A percentile compares a stretch with the other conserved stretches of the same genome.
Conservation (phyloP, 2,113 vertebrate genomes). For the Holacanthus passer region DNA sequence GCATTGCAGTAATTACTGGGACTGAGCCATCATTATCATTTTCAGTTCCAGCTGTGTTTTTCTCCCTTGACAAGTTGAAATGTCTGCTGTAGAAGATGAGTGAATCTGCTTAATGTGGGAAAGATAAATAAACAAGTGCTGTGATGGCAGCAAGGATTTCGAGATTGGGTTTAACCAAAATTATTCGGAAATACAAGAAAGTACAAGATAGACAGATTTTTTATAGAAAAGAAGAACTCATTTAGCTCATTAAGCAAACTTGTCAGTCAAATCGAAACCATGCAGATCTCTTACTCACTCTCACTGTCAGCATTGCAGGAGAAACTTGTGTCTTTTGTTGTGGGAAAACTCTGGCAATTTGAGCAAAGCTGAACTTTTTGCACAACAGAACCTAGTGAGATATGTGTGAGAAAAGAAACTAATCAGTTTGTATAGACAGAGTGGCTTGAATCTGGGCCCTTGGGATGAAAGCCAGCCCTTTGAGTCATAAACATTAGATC, state of each 20-base stretch:
- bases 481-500: not conserved
- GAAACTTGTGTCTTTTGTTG: not conserved
- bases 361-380: not conserved
- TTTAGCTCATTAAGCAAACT: not conserved
- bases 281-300: too few relatives aligned
- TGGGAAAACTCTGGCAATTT: not conserved
- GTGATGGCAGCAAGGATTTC: not conserved
- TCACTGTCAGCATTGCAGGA: not conserved
- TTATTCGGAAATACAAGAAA: not conserved
- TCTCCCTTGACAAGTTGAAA: conserved; percentile 5
- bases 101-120: not conserved
- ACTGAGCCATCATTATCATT: not conserved
- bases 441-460: not conserved
- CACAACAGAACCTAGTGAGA: not conserved
- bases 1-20: not conserved
- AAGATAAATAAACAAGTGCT: not conserved
- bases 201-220: not conserved
- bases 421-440: not conserved
- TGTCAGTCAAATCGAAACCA: not conserved
- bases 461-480: not conserved
- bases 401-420: not conserved
- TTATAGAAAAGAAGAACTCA: not conserved
- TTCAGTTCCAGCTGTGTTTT: not conserved
- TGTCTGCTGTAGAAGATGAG: not conserved
- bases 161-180: not conserved